phyloP scores from a whole-genome alignment of 1,140 invertebrate species.

The Sycobia sp. region DNA sequence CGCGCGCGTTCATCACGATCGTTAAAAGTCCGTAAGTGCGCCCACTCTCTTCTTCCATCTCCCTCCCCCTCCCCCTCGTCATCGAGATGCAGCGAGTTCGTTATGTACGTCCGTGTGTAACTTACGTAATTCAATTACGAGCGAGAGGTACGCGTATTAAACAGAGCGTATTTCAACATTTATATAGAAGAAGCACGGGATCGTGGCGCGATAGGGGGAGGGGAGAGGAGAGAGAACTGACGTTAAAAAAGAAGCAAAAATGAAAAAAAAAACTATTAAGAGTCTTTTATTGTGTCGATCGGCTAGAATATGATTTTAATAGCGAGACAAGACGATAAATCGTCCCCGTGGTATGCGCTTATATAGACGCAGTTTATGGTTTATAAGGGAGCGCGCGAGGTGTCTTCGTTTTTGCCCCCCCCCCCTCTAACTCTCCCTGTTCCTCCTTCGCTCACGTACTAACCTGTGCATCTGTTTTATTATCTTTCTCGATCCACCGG shows the following conservation, averaged over 20 bases:
- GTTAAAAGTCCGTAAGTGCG: conserved; percentile 35
- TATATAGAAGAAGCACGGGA: conserved; percentile 1
- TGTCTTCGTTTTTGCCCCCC: neutral
- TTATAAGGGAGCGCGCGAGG: no score
- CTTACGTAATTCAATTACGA: conserved; percentile 32
- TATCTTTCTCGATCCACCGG: no score
- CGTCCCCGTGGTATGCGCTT: conserved; percentile 5
- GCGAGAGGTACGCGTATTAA: neutral
- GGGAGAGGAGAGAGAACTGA: neutral
- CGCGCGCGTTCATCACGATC: conserved; percentile 32
- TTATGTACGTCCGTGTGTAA: conserved; percentile 31
- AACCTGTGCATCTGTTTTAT: no score
- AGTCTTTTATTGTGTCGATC: conserved; percentile 21
- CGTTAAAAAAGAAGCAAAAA: no score
- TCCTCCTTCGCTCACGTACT: no score
- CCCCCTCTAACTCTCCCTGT: no score
- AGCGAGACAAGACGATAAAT: conserved; percentile 25
- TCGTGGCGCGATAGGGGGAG: neutral
- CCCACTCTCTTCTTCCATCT: no score
- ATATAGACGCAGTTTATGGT: no score
- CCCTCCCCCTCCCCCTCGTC: no score
- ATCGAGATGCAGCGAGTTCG: conserved; percentile 17
- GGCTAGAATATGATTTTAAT: conserved; percentile 31
- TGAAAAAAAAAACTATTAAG: conserved; percentile 13
- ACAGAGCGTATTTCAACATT: conserved; percentile 28